phyloP scores from a whole-genome alignment of 2,797 vertebrate species.

The Salmo trutta region DNA sequence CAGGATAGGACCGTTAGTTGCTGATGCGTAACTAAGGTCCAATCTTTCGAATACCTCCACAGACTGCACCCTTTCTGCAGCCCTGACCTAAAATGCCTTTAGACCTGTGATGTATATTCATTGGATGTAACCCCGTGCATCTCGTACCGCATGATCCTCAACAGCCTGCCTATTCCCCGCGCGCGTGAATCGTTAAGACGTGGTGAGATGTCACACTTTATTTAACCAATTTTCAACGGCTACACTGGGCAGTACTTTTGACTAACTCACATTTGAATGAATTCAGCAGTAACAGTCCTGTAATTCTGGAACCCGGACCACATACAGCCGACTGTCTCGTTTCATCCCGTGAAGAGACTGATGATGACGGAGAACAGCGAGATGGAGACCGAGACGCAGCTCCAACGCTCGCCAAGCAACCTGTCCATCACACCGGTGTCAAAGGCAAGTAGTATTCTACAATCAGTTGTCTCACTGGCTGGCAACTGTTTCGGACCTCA shows the following conservation, averaged over 20 bases:
- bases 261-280: constrained; percentile 22
- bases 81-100: constrained; percentile 19
- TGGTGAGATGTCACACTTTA: constrained; percentile 36
- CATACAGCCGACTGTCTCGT: constrained; percentile 1
- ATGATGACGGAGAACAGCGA: constrained; percentile 86
- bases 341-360: neutral
- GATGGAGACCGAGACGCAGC: constrained; percentile 82
- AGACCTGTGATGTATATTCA: neutral
- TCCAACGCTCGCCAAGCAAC: constrained; percentile 77
- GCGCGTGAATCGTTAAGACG: constrained; percentile 50
- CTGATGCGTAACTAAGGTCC: constrained; percentile 40
- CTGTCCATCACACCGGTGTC: constrained; percentile 78
- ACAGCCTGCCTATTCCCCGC: constrained; percentile 16
- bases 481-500: neutral
- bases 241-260: constrained; percentile 5
- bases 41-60: neutral
- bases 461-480: neutral
- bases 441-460: constrained; percentile 77
- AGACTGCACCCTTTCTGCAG: constrained; percentile 2
- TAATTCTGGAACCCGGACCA: constrained; percentile 1
- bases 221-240: constrained; percentile 13
- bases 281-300: constrained; percentile 23
- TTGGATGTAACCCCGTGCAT: constrained; percentile 2
- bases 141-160: neutral
- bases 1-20: constrained; percentile 11